phyloP scores from a whole-genome alignment of 2,888 invertebrate species.

The Oeneis ivallda region DNA sequence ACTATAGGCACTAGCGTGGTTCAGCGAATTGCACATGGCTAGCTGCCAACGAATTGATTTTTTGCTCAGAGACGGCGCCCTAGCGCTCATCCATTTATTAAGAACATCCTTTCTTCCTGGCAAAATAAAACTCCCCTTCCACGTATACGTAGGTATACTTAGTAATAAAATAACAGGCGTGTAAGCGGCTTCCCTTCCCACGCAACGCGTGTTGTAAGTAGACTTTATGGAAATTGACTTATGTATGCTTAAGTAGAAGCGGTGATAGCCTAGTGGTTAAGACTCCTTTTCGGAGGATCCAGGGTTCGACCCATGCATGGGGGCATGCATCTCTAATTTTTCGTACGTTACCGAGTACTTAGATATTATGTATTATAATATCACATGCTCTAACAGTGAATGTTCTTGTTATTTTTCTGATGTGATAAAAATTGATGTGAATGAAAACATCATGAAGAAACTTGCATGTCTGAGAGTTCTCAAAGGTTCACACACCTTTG shows the following conservation, averaged over 20 bases:
- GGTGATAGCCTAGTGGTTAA: too few species aligned
- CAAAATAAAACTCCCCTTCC: slow-evolving; percentile 36
- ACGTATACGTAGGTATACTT: slow-evolving; percentile 28
- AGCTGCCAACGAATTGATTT: slow-evolving; percentile 62
- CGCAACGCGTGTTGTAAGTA: slow-evolving; percentile 30
- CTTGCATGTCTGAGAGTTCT: too few species aligned
- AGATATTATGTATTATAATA: too few species aligned
- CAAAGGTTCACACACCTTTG: too few species aligned
- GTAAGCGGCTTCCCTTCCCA: slow-evolving; percentile 32
- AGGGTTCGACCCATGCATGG: too few species aligned
- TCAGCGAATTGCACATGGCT: slow-evolving; percentile 45
- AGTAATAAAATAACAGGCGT: slow-evolving; percentile 35
- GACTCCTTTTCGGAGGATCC: too few species aligned
- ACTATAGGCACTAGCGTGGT: slow-evolving; percentile 23
- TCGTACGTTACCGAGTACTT: too few species aligned
- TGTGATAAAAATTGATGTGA: too few species aligned
- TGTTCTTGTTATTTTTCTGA: too few species aligned
- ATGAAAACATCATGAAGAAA: too few species aligned
- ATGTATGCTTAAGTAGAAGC: slow-evolving; percentile 18
- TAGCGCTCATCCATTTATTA: slow-evolving; percentile 40
- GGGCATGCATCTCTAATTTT: too few species aligned
- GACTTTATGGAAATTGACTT: slow-evolving; percentile 27
- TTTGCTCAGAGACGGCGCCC: slow-evolving; percentile 44
- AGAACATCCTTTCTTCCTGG: slow-evolving; percentile 38
- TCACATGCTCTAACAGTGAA: too few species aligned